Percentiles rank a stretch among this genome's conserved stretches.
These are phyloP conservation scores for Anolis apletophallus DNA, from an alignment of 2,797 vertebrate genomes.

Conservation along the genomic window DNA sequence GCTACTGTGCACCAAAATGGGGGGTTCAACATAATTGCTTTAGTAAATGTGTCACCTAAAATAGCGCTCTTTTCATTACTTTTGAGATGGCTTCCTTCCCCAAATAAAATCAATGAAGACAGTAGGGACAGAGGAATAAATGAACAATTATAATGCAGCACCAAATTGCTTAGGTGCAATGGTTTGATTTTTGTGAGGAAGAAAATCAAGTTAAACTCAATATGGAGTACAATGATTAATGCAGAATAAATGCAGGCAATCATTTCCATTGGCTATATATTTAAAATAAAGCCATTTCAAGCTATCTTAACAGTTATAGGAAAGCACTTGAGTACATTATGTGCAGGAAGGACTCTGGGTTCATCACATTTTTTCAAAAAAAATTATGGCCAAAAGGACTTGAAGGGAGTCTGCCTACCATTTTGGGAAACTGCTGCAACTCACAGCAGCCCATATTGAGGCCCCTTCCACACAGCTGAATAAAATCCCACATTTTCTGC, in stretches of 20 bases:
- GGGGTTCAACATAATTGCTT: conserved; percentile 26
- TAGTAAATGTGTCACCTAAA: background rate
- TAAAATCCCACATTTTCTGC: no score
- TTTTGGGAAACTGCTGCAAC: background rate
- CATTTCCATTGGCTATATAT: background rate
- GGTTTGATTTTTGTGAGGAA: background rate
- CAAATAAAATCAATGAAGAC: conserved; percentile 21
- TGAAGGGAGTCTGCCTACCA: background rate
- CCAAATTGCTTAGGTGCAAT: background rate
- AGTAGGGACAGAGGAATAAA: conserved; percentile 4
- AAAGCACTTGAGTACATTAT: background rate
- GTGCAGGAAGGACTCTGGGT: background rate
- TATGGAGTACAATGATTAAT: background rate
- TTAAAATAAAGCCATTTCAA: conserved; percentile 1
- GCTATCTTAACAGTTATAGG: background rate
- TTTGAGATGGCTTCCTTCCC: conserved; percentile 14
- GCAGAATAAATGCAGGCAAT: background rate
- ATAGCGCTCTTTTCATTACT: background rate
- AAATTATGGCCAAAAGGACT: background rate
- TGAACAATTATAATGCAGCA: background rate
- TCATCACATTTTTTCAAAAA: background rate
- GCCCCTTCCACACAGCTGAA: no score
- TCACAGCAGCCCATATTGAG: background rate
- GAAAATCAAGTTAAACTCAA: background rate
- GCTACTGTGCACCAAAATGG: background rate